Conservation (phyloP, 2,797 vertebrate species). For the Danio kyathit region DNA sequence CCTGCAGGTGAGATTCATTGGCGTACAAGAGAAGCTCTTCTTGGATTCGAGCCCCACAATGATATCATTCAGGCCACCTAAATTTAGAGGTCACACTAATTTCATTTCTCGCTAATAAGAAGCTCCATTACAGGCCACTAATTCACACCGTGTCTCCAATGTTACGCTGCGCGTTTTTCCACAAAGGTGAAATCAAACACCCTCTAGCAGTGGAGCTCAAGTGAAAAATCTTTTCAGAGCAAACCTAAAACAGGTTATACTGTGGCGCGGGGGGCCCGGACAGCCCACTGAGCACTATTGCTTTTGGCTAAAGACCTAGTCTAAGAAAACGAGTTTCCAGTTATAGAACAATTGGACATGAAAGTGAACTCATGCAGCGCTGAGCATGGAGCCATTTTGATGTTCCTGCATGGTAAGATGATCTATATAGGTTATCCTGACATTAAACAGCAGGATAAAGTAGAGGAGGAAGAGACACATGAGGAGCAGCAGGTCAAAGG, state of each 20-base stretch:
- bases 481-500: constrained; percentile 54
- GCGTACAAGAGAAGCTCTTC: constrained; percentile 43
- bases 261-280: constrained; percentile 51
- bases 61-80: constrained; percentile 57
- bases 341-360: constrained; percentile 41
- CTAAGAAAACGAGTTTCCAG: constrained; percentile 12
- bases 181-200: constrained; percentile 69
- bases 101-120: constrained; percentile 63
- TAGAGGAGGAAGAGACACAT: not conserved
- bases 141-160: constrained; percentile 60
- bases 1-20: constrained; percentile 28
- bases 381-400: constrained; percentile 16
- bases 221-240: constrained; percentile 57
- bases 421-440: constrained; percentile 62
- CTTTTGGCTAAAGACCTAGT: constrained; percentile 52
- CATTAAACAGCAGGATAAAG: not conserved
- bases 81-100: constrained; percentile 57
- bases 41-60: constrained; percentile 56
- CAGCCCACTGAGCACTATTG: constrained; percentile 58
- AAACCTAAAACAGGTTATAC: constrained; percentile 47
- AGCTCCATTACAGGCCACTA: constrained; percentile 57
- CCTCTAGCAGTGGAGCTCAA: constrained; percentile 43
- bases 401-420: constrained; percentile 43
- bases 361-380: not conserved
- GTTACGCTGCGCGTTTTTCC: constrained; percentile 58